Conservation (phyloP, 2,888 invertebrate species). For the Scaptomyza tumidula region DNA sequence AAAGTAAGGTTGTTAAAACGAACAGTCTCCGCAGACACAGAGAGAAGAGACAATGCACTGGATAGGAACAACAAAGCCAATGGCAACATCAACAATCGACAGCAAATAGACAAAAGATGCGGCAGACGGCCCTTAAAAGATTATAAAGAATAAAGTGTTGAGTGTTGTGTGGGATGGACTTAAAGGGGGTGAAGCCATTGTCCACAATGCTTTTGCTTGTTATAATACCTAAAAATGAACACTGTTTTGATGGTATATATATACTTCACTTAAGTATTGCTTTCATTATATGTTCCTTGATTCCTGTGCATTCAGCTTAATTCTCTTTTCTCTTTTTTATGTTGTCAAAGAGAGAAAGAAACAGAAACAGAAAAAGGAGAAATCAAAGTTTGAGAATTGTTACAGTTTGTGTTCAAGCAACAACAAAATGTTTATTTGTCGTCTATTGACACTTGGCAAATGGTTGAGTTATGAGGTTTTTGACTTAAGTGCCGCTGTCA, state of each 20-base stretch:
- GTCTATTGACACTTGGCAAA: constrained; percentile 17
- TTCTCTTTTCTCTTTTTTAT: constrained; percentile 14
- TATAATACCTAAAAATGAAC: constrained; percentile 24
- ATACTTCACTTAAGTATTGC: constrained; percentile 14
- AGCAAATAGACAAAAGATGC: constrained; percentile 69
- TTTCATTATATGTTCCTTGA: constrained; percentile 25
- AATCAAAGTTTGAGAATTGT: not conserved
- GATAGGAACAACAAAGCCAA: constrained; percentile 20
- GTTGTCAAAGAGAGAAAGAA: constrained; percentile 4
- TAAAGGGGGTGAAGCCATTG: constrained; percentile 9
- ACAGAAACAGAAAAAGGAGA: not conserved
- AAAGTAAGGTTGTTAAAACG: not conserved
- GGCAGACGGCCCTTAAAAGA: constrained; percentile 68
- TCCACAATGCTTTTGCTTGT: constrained; percentile 10
- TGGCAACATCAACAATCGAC: constrained; percentile 36
- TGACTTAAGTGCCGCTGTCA: constrained; percentile 24
- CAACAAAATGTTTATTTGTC: constrained; percentile 1
- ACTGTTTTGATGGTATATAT: constrained; percentile 16
- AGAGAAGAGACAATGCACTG: constrained; percentile 24
- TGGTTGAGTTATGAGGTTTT: constrained; percentile 44
- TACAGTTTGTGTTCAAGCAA: not conserved
- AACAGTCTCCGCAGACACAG: constrained; percentile 26
- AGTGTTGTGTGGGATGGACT: not conserved
- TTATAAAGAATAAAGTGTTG: constrained; percentile 62
- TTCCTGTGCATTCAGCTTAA: constrained; percentile 27